A percentile compares a stretch with the other conserved stretches of the same genome.
Evolutionary conservation across 2,888 invertebrate genomes (phyloP).

Genomic region (Eristalis pertinax): DNA sequence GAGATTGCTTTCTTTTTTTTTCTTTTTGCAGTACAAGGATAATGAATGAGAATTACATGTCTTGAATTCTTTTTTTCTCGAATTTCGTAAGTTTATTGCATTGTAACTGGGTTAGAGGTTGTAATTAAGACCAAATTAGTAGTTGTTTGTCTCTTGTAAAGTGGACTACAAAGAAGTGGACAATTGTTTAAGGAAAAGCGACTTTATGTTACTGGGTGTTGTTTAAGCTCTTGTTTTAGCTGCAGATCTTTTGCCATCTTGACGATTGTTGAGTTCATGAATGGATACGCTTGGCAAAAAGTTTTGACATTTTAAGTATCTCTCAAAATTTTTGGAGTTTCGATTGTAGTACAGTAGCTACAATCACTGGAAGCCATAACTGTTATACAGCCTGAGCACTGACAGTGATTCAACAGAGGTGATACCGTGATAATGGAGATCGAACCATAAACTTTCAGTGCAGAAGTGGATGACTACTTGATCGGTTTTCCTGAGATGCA

Average conservation of each 20-base stretch:
- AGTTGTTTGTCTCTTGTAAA: not conserved
- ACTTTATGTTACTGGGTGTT: not conserved
- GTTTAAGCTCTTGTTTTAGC: not conserved
- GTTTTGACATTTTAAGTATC: too few species aligned
- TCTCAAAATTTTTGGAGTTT: too few species aligned
- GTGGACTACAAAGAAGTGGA: not conserved
- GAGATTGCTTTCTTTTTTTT: not conserved
- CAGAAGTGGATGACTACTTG: too few species aligned
- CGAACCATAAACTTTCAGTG: too few species aligned
- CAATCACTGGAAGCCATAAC: too few species aligned
- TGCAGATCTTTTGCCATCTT: not conserved
- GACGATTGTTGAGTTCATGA: too few species aligned
- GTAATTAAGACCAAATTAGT: not conserved
- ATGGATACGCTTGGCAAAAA: too few species aligned
- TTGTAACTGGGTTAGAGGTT: not conserved
- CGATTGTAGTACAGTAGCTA: too few species aligned
- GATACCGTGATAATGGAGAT: too few species aligned
- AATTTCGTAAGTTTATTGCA: slow-evolving; percentile 21
- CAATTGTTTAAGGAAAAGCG: not conserved
- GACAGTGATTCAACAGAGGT: too few species aligned
- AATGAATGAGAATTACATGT: not conserved
- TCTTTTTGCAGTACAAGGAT: not conserved
- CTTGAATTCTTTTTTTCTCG: not conserved
- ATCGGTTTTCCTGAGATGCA: too few species aligned
- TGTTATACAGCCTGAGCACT: too few species aligned